phyloP scores from a whole-genome alignment of 2,113 vertebrate genomes.

The Plecturocebus donacophilus region DNA sequence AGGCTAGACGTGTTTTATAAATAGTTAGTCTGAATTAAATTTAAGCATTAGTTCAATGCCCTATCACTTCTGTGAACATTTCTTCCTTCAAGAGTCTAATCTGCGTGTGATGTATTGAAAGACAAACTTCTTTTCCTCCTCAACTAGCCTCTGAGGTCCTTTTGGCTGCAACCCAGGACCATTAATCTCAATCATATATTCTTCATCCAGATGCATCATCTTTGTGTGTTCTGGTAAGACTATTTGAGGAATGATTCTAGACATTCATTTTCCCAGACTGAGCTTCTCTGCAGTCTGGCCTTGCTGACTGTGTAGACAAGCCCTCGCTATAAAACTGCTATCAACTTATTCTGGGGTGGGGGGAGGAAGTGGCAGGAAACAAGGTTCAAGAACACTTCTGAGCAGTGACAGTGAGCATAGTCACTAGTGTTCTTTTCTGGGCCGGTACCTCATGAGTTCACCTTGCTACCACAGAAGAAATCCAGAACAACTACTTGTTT shows the following conservation, averaged over 20 bases:
- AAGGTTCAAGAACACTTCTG: background rate
- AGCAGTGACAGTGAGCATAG: background rate
- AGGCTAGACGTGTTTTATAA: background rate
- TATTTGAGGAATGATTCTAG: background rate
- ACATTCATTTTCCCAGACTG: background rate
- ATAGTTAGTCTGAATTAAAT: background rate
- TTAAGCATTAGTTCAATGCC: background rate
- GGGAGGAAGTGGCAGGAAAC: background rate
- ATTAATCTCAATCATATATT: constrained; percentile 24
- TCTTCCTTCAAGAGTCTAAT: background rate
- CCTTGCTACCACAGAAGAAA: background rate
- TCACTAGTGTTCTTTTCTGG: background rate
- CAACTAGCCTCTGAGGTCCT: constrained; percentile 16
- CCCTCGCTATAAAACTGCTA: background rate
- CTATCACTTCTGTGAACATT: background rate
- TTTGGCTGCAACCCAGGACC: background rate
- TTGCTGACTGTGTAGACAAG: background rate
- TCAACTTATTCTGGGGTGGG: background rate
- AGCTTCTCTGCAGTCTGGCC: background rate
- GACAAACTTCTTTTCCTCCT: constrained; percentile 8
- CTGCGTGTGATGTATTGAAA: background rate
- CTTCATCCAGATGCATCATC: background rate
- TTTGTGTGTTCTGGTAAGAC: background rate
- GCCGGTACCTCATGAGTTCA: background rate
- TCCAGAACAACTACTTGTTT: background rate